These are phyloP conservation scores for Sebastes fasciatus DNA, from an alignment of 2,113 vertebrate species.

Conservation along the genomic window DNA sequence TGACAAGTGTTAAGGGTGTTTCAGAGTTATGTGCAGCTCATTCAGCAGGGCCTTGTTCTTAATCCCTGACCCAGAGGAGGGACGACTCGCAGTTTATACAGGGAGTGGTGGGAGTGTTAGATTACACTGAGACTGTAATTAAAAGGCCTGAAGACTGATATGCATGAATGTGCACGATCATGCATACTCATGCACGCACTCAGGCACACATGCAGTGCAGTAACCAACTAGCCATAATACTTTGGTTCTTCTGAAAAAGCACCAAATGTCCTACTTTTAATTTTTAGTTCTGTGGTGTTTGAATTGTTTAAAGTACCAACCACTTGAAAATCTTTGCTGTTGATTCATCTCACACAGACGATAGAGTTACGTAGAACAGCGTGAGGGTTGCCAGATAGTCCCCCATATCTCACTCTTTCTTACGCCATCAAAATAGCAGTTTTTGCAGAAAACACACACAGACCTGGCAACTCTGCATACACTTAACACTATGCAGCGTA, in stretches of 20 bases:
- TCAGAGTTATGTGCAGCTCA: slow-evolving; percentile 64
- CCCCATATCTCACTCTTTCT: neutral
- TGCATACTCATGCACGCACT: slow-evolving; percentile 24
- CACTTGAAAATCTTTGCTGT: neutral
- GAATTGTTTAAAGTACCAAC: neutral
- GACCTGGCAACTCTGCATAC: neutral
- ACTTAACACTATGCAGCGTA: neutral
- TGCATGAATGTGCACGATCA: slow-evolving; percentile 28
- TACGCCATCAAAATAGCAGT: neutral
- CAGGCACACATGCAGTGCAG: slow-evolving; percentile 14
- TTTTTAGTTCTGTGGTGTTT: neutral
- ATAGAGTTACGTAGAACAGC: neutral
- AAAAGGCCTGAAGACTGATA: slow-evolving; percentile 69
- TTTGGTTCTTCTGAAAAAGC: neutral
- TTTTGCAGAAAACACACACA: neutral
- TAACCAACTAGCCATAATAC: neutral
- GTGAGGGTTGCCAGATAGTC: neutral
- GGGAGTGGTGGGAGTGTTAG: slow-evolving; percentile 76
- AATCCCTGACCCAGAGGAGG: slow-evolving; percentile 75
- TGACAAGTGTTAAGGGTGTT: slow-evolving; percentile 59
- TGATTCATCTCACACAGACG: neutral
- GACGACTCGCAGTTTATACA: slow-evolving; percentile 71
- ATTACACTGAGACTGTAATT: slow-evolving; percentile 82
- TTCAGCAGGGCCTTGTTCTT: slow-evolving; percentile 60
- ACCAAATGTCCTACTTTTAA: no score